phyloP scores from a whole-genome alignment of 2,797 vertebrate genomes.

The Vespertilio murinus region DNA sequence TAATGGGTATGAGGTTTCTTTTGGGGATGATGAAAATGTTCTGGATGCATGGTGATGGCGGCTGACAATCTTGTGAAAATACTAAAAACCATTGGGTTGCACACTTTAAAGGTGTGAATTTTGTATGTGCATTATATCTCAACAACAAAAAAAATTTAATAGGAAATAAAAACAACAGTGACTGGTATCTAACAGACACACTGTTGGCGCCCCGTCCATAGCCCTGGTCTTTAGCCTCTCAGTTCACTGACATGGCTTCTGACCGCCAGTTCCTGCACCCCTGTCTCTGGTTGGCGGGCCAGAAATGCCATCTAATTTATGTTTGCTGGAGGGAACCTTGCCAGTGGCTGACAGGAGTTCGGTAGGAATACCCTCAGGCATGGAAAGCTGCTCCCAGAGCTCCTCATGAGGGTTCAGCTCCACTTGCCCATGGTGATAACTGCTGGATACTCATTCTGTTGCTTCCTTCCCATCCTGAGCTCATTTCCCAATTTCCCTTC shows the following conservation, averaged over 20 bases:
- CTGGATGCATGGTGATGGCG: not conserved
- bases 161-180: not conserved
- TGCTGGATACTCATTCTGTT: not conserved
- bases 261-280: not conserved
- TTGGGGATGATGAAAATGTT: not conserved
- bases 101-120: not conserved
- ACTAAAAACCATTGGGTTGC: not conserved
- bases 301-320: not conserved
- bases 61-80: not conserved
- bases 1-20: not conserved
- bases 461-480: not conserved
- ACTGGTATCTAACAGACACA: not conserved
- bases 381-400: not conserved
- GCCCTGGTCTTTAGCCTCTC: not conserved
- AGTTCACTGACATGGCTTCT: not conserved
- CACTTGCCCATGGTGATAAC: not conserved
- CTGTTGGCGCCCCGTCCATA: not conserved
- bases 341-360: not conserved
- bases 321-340: not conserved
- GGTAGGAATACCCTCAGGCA: not conserved
- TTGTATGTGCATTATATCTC: not conserved
- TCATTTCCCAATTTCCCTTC: not conserved
- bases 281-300: not conserved
- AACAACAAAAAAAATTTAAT: slow-evolving; percentile 6
- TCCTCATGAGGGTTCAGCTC: not conserved